phyloP scores from a whole-genome alignment of 2,797 vertebrate genomes.

The Euphonia xanthogaster region DNA sequence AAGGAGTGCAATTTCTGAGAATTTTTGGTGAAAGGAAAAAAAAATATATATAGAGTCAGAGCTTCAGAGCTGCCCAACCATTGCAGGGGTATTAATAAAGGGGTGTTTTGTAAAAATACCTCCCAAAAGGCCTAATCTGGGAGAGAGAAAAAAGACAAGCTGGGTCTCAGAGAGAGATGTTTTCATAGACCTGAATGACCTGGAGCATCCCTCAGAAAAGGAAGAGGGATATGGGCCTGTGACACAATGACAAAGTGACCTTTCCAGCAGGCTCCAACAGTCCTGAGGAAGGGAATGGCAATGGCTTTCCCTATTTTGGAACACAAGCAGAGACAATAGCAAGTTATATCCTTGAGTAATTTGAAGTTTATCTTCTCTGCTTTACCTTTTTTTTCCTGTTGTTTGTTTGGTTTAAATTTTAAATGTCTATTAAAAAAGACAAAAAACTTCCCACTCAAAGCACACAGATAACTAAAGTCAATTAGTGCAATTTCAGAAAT shows the following conservation, averaged over 20 bases:
- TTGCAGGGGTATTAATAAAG: neutral
- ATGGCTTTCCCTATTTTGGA: neutral
- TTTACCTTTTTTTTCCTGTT: no score
- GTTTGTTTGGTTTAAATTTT: neutral
- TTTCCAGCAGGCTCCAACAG: neutral
- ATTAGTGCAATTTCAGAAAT: neutral
- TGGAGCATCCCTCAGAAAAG: neutral
- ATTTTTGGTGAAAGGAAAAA: neutral
- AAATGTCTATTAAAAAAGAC: neutral
- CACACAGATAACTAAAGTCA: neutral
- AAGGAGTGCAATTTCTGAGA: neutral
- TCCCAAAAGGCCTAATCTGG: neutral
- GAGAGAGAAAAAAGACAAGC: neutral
- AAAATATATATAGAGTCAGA: neutral
- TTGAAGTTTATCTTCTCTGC: neutral
- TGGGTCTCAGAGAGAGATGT: neutral
- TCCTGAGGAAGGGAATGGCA: neutral
- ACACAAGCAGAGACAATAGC: neutral
- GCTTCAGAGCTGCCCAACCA: neutral
- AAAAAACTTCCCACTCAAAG: neutral
- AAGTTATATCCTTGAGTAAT: neutral
- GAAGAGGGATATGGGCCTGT: accelerated
- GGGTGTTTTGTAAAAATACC: neutral
- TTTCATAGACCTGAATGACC: neutral
- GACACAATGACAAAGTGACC: neutral